Conservation (phyloP, 2,113 vertebrate species). For the Paralichthys olivaceus region DNA sequence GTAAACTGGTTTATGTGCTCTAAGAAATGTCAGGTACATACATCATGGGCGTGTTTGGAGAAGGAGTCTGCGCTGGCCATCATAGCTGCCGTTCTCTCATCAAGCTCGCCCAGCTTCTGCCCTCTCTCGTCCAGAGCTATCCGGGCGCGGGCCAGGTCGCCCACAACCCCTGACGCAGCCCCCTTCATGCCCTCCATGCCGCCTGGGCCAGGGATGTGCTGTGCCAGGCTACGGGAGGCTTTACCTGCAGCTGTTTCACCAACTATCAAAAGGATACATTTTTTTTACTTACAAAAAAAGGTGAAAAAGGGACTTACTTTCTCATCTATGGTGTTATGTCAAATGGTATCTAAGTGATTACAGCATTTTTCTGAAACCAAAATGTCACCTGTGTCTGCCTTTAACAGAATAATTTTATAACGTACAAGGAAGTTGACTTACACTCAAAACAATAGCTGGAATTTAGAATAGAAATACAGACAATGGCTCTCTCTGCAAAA, state of each 20-base stretch:
- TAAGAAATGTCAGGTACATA: conserved; percentile 51
- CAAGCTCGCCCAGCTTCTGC: conserved; percentile 95
- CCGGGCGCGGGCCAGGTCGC: conserved; percentile 93
- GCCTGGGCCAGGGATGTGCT: conserved; percentile 96
- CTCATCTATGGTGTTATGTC: no score
- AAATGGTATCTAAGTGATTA: no score
- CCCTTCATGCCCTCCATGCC: conserved; percentile 98
- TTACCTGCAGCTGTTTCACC: conserved; percentile 94
- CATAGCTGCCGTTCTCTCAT: conserved; percentile 98
- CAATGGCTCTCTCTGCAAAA: background rate
- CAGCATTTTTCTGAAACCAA: no score
- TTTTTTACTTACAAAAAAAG: no score
- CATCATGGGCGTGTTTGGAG: conserved; percentile 97
- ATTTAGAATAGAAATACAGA: background rate
- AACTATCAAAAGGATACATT: conserved; percentile 77
- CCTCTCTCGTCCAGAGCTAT: conserved; percentile 97
- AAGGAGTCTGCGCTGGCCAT: conserved; percentile 96
- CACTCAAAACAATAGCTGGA: no score
- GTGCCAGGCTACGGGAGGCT: conserved; percentile 93
- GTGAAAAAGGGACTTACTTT: no score
- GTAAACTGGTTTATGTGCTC: background rate
- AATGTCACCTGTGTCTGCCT: no score
- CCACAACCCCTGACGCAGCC: conserved; percentile 94
- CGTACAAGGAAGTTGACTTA: no score
- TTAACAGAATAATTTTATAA: no score